A percentile compares a stretch with the other conserved stretches of the same genome.
Conservation (phyloP, 2,113 vertebrate species). For the Ceratotherium simum region DNA sequence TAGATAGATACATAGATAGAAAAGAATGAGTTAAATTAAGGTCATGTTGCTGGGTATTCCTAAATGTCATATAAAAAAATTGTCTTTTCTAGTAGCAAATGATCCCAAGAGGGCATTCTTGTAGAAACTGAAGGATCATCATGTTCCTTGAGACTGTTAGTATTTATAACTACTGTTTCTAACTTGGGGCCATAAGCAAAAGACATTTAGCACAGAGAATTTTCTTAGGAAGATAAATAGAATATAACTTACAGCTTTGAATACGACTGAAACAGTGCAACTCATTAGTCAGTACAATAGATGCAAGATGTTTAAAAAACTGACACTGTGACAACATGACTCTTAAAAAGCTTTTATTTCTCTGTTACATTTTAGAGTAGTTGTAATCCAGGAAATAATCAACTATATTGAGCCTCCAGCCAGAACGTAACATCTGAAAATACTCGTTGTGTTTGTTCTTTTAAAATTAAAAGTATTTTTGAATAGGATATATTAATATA, state of each 20-base stretch:
- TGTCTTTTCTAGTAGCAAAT: not conserved
- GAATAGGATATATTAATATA: not conserved
- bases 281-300: not conserved
- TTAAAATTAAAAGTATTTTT: constrained; percentile 14
- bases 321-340: not conserved
- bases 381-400: not conserved
- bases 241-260: not conserved
- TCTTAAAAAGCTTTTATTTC: constrained; percentile 5
- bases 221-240: constrained; percentile 32
- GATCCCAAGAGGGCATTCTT: not conserved
- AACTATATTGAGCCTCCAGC: not conserved
- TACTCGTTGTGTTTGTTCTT: not conserved
- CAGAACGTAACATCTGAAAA: not conserved
- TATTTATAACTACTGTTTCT: constrained; percentile 20
- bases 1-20: not conserved
- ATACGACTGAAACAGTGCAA: not conserved
- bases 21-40: not conserved
- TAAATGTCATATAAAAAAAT: not conserved
- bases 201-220: not conserved
- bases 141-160: not conserved
- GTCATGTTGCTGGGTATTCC: not conserved
- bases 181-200: constrained; percentile 3
- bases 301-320: not conserved
- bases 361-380: not conserved
- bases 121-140: not conserved